These are phyloP conservation scores for Malaclemys terrapin DNA, from an alignment of 2,113 vertebrate genomes.

Conservation along the genomic window DNA sequence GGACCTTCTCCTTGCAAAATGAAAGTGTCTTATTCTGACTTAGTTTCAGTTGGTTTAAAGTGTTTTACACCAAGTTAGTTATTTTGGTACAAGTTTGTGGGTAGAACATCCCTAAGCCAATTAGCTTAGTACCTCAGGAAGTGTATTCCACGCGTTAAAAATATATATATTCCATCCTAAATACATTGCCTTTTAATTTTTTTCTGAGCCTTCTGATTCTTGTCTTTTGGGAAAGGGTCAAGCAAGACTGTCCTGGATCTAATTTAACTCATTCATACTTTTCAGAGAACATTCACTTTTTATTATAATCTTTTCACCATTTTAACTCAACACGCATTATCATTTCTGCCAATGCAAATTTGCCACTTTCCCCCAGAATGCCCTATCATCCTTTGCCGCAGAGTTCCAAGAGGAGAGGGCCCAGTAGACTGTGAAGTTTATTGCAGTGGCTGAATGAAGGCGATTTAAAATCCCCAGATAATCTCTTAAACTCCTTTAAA, in stretches of 20 bases:
- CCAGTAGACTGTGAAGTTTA: accelerated
- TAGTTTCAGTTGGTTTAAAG: neutral
- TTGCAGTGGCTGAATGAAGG: accelerated
- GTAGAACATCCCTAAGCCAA: neutral
- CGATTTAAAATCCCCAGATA: neutral
- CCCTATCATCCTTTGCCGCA: neutral
- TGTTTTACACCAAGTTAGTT: neutral
- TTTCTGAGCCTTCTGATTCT: neutral
- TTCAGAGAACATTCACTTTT: too few species aligned
- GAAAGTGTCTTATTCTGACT: neutral
- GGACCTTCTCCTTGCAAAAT: neutral
- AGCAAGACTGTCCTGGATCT: too few species aligned
- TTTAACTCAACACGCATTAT: too few species aligned
- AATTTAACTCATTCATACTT: too few species aligned
- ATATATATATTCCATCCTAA: neutral
- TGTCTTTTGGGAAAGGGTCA: too few species aligned
- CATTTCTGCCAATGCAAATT: too few species aligned
- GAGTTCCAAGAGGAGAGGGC: neutral
- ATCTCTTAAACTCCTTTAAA: accelerated
- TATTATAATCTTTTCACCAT: too few species aligned
- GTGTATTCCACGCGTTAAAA: neutral
- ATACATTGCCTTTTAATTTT: neutral
- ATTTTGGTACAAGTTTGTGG: neutral
- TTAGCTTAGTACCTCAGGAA: neutral
- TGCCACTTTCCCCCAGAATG: too few species aligned